phyloP scores from a whole-genome alignment of 2,888 invertebrate species.

The Dicycla oo region DNA sequence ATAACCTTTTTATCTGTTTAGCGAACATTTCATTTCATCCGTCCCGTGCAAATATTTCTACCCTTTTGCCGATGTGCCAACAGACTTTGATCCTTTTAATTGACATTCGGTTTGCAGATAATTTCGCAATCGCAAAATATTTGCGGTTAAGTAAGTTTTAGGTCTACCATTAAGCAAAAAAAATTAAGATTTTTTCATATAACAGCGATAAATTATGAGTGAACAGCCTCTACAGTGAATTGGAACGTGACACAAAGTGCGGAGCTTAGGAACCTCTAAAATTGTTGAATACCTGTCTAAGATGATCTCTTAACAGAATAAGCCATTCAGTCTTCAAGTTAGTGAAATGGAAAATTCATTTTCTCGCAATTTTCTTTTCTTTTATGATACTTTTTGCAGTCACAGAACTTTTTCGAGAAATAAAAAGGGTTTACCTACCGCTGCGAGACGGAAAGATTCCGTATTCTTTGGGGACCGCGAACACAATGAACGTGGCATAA shows the following conservation, averaged over 20 bases:
- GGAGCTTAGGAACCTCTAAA: constrained; percentile 38
- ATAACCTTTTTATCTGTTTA: constrained; percentile 67
- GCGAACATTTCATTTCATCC: constrained; percentile 69
- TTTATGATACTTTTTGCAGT: constrained; percentile 74
- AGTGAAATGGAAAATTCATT: constrained; percentile 73
- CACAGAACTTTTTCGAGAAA: constrained; percentile 74
- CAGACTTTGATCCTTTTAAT: constrained; percentile 78
- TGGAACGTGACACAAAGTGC: constrained; percentile 38
- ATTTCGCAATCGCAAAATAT: constrained; percentile 61
- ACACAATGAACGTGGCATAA: constrained; percentile 79
- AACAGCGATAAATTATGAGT: constrained; percentile 31
- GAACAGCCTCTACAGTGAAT: constrained; percentile 23
- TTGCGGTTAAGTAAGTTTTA: constrained; percentile 28
- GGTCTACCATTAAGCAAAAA: constrained; percentile 29
- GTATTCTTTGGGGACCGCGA: constrained; percentile 74
- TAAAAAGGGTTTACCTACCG: constrained; percentile 78
- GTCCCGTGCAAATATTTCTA: constrained; percentile 72
- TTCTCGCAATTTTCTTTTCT: constrained; percentile 72
- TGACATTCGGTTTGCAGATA: constrained; percentile 74
- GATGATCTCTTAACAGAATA: constrained; percentile 46
- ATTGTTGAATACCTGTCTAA: constrained; percentile 55
- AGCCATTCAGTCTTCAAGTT: constrained; percentile 65
- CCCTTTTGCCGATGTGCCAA: constrained; percentile 72
- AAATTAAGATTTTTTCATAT: constrained; percentile 34
- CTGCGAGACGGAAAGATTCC: constrained; percentile 73